Evolutionary conservation across 2,797 vertebrate genomes (phyloP), one percentile per base, ranked within the genome.

Genomic region (Coluber constrictor): DNA sequence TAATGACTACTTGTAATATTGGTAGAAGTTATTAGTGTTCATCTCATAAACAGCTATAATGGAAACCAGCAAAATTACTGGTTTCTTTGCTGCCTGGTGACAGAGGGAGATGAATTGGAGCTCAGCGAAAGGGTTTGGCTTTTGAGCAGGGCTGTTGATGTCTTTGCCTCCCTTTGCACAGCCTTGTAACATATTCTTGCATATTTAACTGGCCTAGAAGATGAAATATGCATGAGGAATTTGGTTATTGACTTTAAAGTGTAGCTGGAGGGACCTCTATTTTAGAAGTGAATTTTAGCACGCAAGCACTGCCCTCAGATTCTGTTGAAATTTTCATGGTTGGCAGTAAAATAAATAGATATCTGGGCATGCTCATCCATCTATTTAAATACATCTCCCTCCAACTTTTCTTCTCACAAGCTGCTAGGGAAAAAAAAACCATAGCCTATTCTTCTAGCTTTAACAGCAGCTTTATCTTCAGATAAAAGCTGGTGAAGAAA

Each of bases 221-320:
- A 63, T 61, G 74, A 90, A 61, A 87, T 29, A 59, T 29, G 32
- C 88, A 63, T 16, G 25, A 66, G 79, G 61, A 12, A 32, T 47
- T 93, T 15, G 27, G 60, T 63, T 93, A 88, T 74, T 90, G 89
- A 90, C n/a, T 43, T 93, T 86, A 56, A 51, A 56, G 29, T 51
- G 43, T 37, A 90, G 47, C 47, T 63, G 79, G 47, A 90, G 51
- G 16, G n/a, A 32, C 51, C 56, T n/a, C 20, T 66, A 57, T n/a
- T 32, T 51, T 60, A 43, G 66, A 89, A 61, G 51, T 86, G 74
- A 16, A 55, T 13, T 29, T n/a, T 18, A 16, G 47, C 37, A 90
- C 15, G 4, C 0, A 57, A 66, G 61, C 61, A 47, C 74, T 47
- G 74, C 37, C 74, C 37, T 83, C 37, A 83, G 74, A 83, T 47